phyloP scores from a whole-genome alignment of 2,113 vertebrate genomes.

The Fregata magnificens region DNA sequence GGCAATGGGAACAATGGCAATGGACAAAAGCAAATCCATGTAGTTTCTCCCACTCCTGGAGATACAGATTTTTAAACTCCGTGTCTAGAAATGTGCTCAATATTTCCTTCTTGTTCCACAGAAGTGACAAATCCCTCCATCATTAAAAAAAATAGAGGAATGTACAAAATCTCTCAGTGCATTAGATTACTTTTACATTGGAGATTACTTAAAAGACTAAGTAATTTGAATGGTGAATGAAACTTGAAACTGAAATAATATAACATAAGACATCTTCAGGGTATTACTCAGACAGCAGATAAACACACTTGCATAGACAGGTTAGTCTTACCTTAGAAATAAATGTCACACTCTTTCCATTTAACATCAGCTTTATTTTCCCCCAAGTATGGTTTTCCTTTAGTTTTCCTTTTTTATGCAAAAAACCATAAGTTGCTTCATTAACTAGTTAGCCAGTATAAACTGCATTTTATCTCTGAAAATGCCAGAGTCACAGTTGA shows the following conservation, averaged over 20 bases:
- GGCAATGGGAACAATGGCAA: background rate
- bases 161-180: background rate
- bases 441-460: background rate
- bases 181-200: background rate
- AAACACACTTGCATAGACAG: background rate
- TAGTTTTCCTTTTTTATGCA: background rate
- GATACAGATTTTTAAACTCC: background rate
- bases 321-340: background rate
- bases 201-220: background rate
- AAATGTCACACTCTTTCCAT: background rate
- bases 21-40: background rate
- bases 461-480: background rate
- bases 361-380: background rate
- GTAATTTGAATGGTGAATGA: background rate
- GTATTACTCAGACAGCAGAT: slow-evolving; percentile 1
- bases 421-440: background rate
- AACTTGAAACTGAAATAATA: slow-evolving; percentile 35
- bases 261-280: background rate
- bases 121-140: background rate
- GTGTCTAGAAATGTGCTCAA: background rate
- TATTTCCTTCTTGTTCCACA: background rate
- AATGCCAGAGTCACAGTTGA: background rate
- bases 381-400: background rate
- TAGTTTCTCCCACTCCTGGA: background rate
- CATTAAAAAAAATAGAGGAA: background rate